Evolutionary conservation across 1,140 invertebrate species (phyloP), one percentile per base, ranked within the genome.

Genomic region (Sitophilus oryzae): DNA sequence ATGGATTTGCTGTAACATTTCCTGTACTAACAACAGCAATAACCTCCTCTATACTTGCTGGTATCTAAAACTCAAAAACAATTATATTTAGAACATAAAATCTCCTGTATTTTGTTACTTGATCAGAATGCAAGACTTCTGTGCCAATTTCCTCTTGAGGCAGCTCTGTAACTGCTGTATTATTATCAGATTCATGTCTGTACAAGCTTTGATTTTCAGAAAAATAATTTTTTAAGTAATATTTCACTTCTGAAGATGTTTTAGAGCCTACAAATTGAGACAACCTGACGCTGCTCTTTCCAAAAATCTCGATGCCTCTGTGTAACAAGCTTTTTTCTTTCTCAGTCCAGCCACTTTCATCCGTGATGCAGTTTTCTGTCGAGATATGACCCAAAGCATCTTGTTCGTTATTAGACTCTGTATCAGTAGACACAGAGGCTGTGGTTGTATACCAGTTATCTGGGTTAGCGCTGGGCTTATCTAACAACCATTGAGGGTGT

Each of bases 401-500:
- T 49, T 25, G 25, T 25, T 61, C 59, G n/a, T n/a, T n/a, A n/a
- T n/a, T n/a, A n/a, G n/a, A n/a, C n/a, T 22, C 21, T 16, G 14
- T 18, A 19, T 66, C 59, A 21, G 45, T 30, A 21, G 49, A 41
- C 3, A 34, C 22, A 6, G 51, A 16, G 21, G 16, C 45, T 1
- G 45, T 40, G 30, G 44, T 59, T 15, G 50, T 55, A 40, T 68
- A 69, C 67, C 65, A 70, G 48, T 60, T 63, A 55, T 72, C 72
- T 64, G 74, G 71, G 68, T 76, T 72, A 66, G 73, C 61, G 70
- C 75, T 59, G 62, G 73, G 71, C 67, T 63, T 79, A 61, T 85
- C 82, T 19, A 82, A 65, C 23, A 84, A 72, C 82, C 82, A 85
- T 47, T 82, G 79, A 16, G 82, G 80, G 60, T 82, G 79, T 6